phyloP scores from a whole-genome alignment of 1,140 invertebrate genomes.

The Leptopilina clavipes region DNA sequence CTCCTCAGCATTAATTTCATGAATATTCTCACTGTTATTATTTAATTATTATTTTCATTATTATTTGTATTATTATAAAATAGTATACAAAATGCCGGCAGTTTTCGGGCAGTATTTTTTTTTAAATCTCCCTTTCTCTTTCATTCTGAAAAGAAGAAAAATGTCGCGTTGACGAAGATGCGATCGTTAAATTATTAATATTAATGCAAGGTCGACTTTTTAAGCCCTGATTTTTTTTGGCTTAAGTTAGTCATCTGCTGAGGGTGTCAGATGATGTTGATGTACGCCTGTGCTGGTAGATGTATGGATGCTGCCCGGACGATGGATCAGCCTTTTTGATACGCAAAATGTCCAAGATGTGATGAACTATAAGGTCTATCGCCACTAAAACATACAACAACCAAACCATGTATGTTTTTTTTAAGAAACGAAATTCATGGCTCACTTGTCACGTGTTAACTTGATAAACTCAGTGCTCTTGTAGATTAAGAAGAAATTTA shows the following conservation, averaged over 20 bases:
- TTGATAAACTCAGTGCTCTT: slow-evolving; percentile 24
- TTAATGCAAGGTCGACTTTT: slow-evolving; percentile 24
- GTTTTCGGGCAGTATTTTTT: slow-evolving; percentile 1
- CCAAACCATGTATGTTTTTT: slow-evolving; percentile 70
- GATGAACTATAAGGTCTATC: slow-evolving; percentile 98
- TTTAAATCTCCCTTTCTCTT: not conserved
- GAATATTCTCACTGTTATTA: not conserved
- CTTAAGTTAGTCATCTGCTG: slow-evolving; percentile 72
- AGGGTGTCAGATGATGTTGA: slow-evolving; percentile 74
- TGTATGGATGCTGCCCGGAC: slow-evolving; percentile 73
- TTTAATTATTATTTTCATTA: not conserved
- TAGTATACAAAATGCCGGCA: not conserved
- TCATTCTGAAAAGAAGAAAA: not conserved
- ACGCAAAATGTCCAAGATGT: slow-evolving; percentile 96
- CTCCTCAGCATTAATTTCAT: too few relatives aligned
- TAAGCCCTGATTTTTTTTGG: slow-evolving; percentile 27
- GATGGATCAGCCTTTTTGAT: slow-evolving; percentile 76
- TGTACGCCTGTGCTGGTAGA: slow-evolving; percentile 70
- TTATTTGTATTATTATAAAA: not conserved
- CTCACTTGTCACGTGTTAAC: slow-evolving; percentile 32
- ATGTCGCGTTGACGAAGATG: not conserved
- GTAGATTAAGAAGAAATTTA: slow-evolving; percentile 37
- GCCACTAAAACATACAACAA: slow-evolving; percentile 91
- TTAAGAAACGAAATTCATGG: slow-evolving; percentile 28
- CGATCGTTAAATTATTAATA: not conserved